Conservation (phyloP, 2,797 vertebrate genomes). For the Enteromius unitaeniatus region DNA sequence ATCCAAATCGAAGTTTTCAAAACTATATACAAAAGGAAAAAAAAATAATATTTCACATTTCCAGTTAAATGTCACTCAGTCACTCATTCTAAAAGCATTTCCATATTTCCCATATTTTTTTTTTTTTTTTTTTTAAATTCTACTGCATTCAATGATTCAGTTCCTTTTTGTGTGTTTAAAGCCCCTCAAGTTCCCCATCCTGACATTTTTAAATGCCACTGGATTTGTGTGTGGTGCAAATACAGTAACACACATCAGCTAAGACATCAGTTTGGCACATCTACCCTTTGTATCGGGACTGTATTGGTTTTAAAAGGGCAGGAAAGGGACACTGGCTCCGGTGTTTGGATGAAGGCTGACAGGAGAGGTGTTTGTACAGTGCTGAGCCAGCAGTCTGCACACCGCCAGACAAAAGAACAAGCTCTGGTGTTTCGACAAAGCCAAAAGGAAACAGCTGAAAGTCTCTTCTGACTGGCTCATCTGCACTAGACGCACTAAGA, state of each 20-base stretch:
- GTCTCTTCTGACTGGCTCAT: constrained; percentile 32
- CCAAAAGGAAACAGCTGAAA: constrained; percentile 71
- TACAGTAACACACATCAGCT: background rate
- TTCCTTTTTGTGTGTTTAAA: too few species aligned
- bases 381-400: constrained; percentile 75
- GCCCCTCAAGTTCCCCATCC: background rate
- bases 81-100: background rate
- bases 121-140: background rate
- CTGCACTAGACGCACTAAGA: background rate
- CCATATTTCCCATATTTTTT: background rate
- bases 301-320: background rate
- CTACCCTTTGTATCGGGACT: background rate
- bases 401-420: constrained; percentile 72
- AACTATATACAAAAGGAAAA: background rate
- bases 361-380: constrained; percentile 53
- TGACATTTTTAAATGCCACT: constrained; percentile 4
- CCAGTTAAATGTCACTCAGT: background rate
- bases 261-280: background rate
- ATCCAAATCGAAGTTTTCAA: background rate
- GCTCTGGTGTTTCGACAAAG: constrained; percentile 70
- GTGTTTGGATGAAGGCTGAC: background rate
- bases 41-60: background rate
- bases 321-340: background rate
- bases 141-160: too few species aligned
- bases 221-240: background rate